Evolutionary conservation across 92 coral and sea anemone genomes (phyloP).

Genomic region (Bergia sp.): DNA sequence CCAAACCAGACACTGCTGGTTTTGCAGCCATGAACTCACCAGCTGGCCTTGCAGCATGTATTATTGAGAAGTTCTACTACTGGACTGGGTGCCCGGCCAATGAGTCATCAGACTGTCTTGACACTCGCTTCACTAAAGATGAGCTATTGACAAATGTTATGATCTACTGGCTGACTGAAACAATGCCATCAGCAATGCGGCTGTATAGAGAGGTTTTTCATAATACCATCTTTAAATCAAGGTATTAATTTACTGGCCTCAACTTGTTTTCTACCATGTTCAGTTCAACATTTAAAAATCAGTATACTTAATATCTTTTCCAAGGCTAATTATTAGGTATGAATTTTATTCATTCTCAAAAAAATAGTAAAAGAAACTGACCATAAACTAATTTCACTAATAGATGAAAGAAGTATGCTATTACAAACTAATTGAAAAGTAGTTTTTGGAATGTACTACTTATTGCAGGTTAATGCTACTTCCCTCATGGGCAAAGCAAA

Average conservation of each 20-base stretch:
- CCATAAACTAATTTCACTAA: too few species aligned
- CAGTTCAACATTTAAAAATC: background rate
- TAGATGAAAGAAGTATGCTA: too few species aligned
- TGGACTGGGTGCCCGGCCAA: constrained; percentile 78
- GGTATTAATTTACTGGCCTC: background rate
- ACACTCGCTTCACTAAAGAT: constrained; percentile 47
- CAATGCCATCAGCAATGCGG: constrained; percentile 34
- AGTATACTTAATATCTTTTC: too few species aligned
- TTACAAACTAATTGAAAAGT: too few species aligned
- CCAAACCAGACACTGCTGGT: constrained; percentile 85
- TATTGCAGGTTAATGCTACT: too few species aligned
- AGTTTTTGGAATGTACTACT: too few species aligned
- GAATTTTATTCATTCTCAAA: too few species aligned
- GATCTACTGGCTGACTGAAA: constrained; percentile 29
- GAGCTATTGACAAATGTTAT: constrained; percentile 29
- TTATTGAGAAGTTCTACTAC: constrained; percentile 80
- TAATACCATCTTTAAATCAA: background rate
- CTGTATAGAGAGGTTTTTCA: constrained; percentile 12
- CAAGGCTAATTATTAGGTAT: too few species aligned
- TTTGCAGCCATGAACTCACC: constrained; percentile 88
- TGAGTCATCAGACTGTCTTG: constrained; percentile 73
- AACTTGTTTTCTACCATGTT: background rate
- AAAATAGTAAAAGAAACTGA: too few species aligned
- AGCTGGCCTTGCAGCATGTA: constrained; percentile 85
- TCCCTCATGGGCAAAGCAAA: too few species aligned